Conservation (phyloP, 2,113 vertebrate species). For the Pantherophis guttatus region DNA sequence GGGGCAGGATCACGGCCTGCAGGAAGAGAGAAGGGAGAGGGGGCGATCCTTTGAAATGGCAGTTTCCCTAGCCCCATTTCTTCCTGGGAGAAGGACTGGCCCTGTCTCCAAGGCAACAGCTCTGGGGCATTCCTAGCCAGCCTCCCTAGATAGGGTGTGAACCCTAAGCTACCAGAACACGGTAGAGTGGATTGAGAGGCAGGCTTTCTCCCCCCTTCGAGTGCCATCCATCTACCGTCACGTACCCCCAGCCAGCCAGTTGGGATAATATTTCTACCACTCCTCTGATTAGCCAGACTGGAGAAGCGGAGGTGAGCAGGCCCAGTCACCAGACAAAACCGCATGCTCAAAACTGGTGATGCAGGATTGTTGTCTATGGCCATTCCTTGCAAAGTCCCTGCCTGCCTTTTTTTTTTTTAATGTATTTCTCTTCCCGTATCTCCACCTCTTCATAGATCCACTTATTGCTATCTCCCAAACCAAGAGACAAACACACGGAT, state of each 20-base stretch:
- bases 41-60: slow-evolving; percentile 5
- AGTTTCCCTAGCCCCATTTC: slow-evolving; percentile 11
- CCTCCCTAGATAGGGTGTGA: slow-evolving; percentile 3
- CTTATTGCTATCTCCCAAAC: not conserved
- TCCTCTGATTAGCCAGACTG: not conserved
- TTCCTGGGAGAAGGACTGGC: slow-evolving; percentile 17
- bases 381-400: not conserved
- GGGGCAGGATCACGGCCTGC: slow-evolving; percentile 17
- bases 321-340: not conserved
- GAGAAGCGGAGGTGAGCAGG: slow-evolving; percentile 25
- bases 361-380: slow-evolving; percentile 15
- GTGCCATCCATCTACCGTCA: not conserved
- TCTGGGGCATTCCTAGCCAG: slow-evolving; percentile 15
- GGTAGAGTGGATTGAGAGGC: not conserved
- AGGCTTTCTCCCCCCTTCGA: not conserved
- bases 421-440: not conserved
- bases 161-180: not conserved
- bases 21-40: not conserved
- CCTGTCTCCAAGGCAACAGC: slow-evolving; percentile 26
- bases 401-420: not conserved
- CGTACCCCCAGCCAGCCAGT: not conserved
- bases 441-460: not conserved
- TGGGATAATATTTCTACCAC: not conserved
- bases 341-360: slow-evolving; percentile 13
- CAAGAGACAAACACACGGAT: not conserved